Base-by-base conservation (phyloP, 92 coral and sea anemone species). In the Pocillopora meandrina region DNA sequence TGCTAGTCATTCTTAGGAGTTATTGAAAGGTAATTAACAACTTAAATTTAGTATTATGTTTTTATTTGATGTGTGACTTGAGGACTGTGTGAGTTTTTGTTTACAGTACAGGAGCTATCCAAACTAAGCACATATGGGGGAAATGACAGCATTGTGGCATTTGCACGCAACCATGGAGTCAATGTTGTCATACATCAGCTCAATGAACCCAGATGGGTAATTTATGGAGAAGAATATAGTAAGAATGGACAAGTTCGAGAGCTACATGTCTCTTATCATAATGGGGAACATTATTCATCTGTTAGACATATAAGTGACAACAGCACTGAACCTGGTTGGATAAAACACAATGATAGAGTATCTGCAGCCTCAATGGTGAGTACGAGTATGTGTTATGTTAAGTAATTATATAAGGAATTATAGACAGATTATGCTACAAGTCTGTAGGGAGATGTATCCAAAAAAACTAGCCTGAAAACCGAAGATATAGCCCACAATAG, bases 281-380 rank as follows among this genome's bases (percentile, higher is more conserved):
- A 96, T 88, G 98, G 98, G 8, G 98, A 96, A 72, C 99, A 96
- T 87, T 96, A 96, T 61, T 96, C 99, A 14, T 96, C 99, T 33
- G 97, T 96, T 1, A 83, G 99, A 26, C 87, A 82, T 23, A 64
- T 92, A 42, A 75, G 80, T 57, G 99, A 94, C 69, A 92, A 95
- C 42, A 93, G 83, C 42, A 76, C 88, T 72, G 98, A 94, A 52
- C 99, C 99, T 35, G 99, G 98, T 3, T 96, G 99, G 99, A 56
- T 87, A 12, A 71, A 90, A 88, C 87, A 90, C 34, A 84, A 84
- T 58, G 82, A 90, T 55, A 68, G 82, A 35, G 89, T 74, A 71
- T 77, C 77, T 19, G 56, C 75, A 17, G 84, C 57, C 69, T 56
- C 89, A 76, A 57, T 20, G 80, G 95, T 87, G 61, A 77, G 88